phyloP scores from a whole-genome alignment of 1,140 invertebrate species.

The Drosophila sulfurigaster region DNA sequence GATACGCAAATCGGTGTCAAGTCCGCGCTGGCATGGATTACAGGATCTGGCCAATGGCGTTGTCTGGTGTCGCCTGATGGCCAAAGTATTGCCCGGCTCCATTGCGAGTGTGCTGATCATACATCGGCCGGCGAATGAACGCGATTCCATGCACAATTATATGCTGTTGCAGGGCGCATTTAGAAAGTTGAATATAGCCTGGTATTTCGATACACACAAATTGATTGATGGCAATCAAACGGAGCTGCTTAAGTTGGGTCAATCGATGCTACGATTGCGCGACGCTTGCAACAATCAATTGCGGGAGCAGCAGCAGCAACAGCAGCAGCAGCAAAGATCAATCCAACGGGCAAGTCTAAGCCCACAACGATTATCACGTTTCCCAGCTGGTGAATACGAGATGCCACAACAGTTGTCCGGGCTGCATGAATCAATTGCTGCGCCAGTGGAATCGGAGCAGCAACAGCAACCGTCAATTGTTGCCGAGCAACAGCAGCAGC shows the following conservation, averaged over 20 bases:
- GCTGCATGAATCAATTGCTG: neutral
- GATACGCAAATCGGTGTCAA: slow-evolving; percentile 13
- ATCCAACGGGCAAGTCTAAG: neutral
- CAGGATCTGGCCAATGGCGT: slow-evolving; percentile 29
- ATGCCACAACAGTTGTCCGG: neutral
- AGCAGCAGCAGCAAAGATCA: neutral
- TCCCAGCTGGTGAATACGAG: slow-evolving; percentile 5
- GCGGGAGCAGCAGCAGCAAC: neutral
- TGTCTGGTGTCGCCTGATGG: slow-evolving; percentile 33
- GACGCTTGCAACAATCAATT: neutral
- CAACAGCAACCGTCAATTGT: no score
- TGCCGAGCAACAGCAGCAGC: neutral
- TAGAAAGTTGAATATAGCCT: neutral
- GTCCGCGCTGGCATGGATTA: slow-evolving; percentile 2
- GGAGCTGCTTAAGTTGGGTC: slow-evolving; percentile 22
- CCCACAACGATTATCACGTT: neutral
- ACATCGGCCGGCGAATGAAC: slow-evolving; percentile 27
- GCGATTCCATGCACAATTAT: slow-evolving; percentile 33
- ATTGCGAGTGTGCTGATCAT: slow-evolving; percentile 31
- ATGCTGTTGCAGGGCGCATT: slow-evolving; percentile 30
- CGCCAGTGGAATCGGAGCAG: neutral
- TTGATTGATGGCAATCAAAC: neutral
- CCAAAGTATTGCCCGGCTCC: slow-evolving; percentile 23
- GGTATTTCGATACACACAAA: neutral
- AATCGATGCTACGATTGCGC: neutral